These are phyloP conservation scores for Hiodon alosoides DNA, from an alignment of 2,113 vertebrate genomes.

Conservation along the genomic window DNA sequence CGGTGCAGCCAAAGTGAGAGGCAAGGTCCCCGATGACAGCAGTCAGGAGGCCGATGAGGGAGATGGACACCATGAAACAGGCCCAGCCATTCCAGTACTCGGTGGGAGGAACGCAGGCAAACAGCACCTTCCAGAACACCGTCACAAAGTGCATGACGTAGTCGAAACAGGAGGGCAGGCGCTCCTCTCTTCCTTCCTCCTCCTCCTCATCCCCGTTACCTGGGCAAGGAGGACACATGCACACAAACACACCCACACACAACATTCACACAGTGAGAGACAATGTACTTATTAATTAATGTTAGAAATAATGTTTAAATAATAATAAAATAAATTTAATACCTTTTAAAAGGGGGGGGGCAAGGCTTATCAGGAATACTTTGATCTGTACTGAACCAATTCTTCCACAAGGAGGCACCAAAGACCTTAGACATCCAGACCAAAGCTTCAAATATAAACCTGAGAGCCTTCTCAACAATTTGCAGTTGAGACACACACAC, in stretches of 20 bases:
- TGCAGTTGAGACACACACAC: not conserved
- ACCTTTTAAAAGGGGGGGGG: no score
- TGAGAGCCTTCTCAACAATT: not conserved
- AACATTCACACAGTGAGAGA: not conserved
- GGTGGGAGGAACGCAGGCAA: conserved; percentile 84
- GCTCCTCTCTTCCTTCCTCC: conserved; percentile 70
- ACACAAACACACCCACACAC: not conserved
- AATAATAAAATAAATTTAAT: no score
- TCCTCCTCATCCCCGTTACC: conserved; percentile 75
- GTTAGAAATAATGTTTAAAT: no score
- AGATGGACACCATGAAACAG: conserved; percentile 80
- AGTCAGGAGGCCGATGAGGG: conserved; percentile 77
- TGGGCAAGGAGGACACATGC: conserved; percentile 18
- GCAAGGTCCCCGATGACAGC: conserved; percentile 84
- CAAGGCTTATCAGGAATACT: not conserved
- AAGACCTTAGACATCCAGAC: not conserved
- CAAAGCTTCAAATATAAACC: not conserved
- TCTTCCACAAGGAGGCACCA: conserved; percentile 21
- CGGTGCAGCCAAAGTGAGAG: conserved; percentile 86
- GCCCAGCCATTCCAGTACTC: conserved; percentile 93
- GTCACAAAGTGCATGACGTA: conserved; percentile 92
- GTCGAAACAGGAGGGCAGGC: conserved; percentile 79
- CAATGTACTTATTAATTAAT: not conserved
- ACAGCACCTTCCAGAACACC: conserved; percentile 91
- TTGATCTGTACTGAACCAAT: not conserved